These are phyloP conservation scores for Kryphioiulus occultus DNA, from an alignment of 2,888 invertebrate genomes.

Conservation along the genomic window DNA sequence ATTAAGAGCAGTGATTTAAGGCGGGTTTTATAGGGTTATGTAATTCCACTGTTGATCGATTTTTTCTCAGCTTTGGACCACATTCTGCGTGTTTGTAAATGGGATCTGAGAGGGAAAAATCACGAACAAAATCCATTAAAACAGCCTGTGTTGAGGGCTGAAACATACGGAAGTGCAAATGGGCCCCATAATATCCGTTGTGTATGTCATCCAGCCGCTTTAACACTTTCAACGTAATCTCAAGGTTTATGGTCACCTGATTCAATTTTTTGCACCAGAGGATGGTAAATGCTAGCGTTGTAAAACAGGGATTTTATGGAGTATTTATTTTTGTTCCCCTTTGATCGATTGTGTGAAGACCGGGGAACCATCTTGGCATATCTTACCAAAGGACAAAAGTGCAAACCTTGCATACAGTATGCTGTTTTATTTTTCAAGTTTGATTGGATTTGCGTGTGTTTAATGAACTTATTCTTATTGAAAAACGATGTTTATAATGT, in stretches of 20 bases:
- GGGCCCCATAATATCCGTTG: neutral
- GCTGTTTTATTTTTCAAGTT: no score
- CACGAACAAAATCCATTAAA: constrained; percentile 16
- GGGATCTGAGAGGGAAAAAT: neutral
- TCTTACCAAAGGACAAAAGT: no score
- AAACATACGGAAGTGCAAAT: neutral
- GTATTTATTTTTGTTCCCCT: no score
- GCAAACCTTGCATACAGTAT: no score
- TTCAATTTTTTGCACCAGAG: no score
- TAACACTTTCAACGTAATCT: neutral
- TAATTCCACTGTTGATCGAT: constrained; percentile 26
- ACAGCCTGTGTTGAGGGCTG: neutral
- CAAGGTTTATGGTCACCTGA: neutral
- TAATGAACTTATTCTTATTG: no score
- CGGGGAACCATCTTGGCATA: no score
- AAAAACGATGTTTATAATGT: no score
- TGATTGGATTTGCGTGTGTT: no score
- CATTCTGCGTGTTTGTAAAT: neutral
- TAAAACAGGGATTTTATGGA: no score
- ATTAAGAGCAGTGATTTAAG: neutral
- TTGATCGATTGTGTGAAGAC: no score
- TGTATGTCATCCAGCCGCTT: neutral
- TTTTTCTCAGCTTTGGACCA: neutral
- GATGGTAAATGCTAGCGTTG: no score
- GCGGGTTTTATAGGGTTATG: neutral